A percentile compares a stretch with the other conserved stretches of the same genome.
These are phyloP conservation scores for Dendrolimus houi DNA, from an alignment of 2,888 invertebrate genomes.

Conservation along the genomic window DNA sequence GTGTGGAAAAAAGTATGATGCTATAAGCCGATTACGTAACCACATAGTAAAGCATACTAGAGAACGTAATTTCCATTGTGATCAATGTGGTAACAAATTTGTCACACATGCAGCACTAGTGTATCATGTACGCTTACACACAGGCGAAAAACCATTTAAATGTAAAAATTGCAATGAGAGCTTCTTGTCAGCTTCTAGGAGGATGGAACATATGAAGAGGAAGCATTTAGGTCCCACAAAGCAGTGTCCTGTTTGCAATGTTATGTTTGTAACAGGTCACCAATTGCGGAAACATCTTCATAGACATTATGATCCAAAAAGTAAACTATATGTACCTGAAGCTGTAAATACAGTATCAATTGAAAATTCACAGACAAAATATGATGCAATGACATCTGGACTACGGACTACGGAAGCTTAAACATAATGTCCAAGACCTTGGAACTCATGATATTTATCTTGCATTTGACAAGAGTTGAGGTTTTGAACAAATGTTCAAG, in stretches of 20 bases:
- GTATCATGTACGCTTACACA: constrained; percentile 54
- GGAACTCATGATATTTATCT: too few species aligned
- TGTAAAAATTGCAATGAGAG: constrained; percentile 55
- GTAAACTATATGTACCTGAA: constrained; percentile 42
- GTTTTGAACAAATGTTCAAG: too few species aligned
- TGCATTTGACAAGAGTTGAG: too few species aligned
- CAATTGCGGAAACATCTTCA: constrained; percentile 42
- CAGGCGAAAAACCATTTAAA: constrained; percentile 53
- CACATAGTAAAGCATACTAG: constrained; percentile 59
- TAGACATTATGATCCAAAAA: constrained; percentile 51
- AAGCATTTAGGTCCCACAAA: constrained; percentile 51
- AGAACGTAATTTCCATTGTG: constrained; percentile 50
- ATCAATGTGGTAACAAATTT: constrained; percentile 48
- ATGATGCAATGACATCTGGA: too few species aligned
- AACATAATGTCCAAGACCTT: too few species aligned
- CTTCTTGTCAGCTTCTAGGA: constrained; percentile 52
- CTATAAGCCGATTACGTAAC: constrained; percentile 42
- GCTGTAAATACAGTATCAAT: constrained; percentile 1
- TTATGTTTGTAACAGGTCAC: constrained; percentile 40
- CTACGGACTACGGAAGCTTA: too few species aligned
- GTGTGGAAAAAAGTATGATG: constrained; percentile 56
- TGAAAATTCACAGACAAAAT: not conserved
- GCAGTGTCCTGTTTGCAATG: constrained; percentile 45
- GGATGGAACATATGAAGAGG: constrained; percentile 48
- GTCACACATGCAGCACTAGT: constrained; percentile 50